Percentiles rank a stretch among this genome's conserved stretches.
Conservation (phyloP, 2,888 invertebrate genomes). For the Lordiphosa andalusiaca region DNA sequence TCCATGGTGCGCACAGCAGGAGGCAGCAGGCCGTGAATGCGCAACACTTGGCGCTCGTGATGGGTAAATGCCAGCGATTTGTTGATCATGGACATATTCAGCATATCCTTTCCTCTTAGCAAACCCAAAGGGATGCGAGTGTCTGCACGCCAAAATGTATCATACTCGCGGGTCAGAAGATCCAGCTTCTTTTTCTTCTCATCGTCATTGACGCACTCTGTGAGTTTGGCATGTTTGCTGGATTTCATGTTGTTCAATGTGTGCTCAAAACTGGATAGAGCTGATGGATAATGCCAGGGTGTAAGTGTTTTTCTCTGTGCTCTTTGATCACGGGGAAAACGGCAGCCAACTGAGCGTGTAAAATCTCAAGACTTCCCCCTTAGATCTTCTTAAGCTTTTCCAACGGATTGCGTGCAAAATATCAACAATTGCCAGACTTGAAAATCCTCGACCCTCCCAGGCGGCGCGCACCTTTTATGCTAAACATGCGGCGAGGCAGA, state of each 20-base stretch:
- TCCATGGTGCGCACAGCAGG: constrained; percentile 17
- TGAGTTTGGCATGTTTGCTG: neutral
- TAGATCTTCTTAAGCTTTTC: constrained; percentile 27
- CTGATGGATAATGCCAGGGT: neutral
- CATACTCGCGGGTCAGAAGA: constrained; percentile 14
- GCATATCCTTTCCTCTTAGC: constrained; percentile 9
- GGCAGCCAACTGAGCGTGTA: no score
- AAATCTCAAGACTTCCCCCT: no score
- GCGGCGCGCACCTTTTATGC: constrained; percentile 63
- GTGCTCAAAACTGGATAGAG: no score
- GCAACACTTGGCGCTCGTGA: constrained; percentile 43
- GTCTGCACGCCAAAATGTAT: constrained; percentile 35
- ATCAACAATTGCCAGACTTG: constrained; percentile 49
- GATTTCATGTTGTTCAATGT: no score
- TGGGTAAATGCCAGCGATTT: constrained; percentile 33
- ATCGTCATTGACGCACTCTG: constrained; percentile 24
- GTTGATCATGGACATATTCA: constrained; percentile 1
- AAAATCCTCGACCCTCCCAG: constrained; percentile 11
- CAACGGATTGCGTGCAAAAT: constrained; percentile 51
- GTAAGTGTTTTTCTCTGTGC: no score
- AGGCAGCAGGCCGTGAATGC: constrained; percentile 46
- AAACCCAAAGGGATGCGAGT: accelerated
- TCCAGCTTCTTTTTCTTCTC: constrained; percentile 6
- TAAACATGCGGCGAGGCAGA: constrained; percentile 48
- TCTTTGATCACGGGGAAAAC: no score